Base-by-base conservation (phyloP, 2,113 vertebrate genomes). In the Chaetodon trifascialis region DNA sequence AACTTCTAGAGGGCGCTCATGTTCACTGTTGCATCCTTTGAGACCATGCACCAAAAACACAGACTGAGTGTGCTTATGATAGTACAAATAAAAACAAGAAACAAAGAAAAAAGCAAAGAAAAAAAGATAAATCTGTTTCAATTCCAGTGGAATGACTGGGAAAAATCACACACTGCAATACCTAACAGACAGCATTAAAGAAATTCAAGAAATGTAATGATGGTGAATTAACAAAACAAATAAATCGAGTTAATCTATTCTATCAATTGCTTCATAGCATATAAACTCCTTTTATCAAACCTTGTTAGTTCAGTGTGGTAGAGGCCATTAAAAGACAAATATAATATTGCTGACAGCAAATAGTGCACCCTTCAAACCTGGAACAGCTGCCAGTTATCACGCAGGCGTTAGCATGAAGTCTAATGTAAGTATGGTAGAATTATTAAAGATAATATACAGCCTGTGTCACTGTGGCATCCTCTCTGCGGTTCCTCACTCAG, bases 1-100 rank as follows among this genome's bases (percentile, higher is more conserved):
- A 38, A 11, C 75, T 81, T 60, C 68, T 52, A 80, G 85, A 83
- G 76, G 65, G 65, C 38, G 76, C 64, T 19, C 51, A 74, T 60
- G 51, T 16, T 86, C 63, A 14, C 30, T 69, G 55, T 42, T 80
- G 9, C 51, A 54, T 23, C 23, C 34, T 17, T 0, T 23, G 49
- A 56, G n/a, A 16, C 14, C n/a, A 75, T 38, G 38, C 47, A 65
- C 0, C 30, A n/a, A 56, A 30, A 34, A 40, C 5, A 68, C 15
- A 6, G 12, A 46, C 21, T 25, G 15, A n/a, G 42, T 40, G 38
- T 44, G 23, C 2, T 11, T 23, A 4, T 55, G 21, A 55, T 11
- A 25, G 5, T 12, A 25, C 25, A 14, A 30, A 58, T 7, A 59
- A 30, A 30, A 30, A 30, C 30, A 30, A 30, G 30, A 30, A 59